Conservation (phyloP, 2,888 invertebrate genomes). For the Pristionchus arcanus region DNA sequence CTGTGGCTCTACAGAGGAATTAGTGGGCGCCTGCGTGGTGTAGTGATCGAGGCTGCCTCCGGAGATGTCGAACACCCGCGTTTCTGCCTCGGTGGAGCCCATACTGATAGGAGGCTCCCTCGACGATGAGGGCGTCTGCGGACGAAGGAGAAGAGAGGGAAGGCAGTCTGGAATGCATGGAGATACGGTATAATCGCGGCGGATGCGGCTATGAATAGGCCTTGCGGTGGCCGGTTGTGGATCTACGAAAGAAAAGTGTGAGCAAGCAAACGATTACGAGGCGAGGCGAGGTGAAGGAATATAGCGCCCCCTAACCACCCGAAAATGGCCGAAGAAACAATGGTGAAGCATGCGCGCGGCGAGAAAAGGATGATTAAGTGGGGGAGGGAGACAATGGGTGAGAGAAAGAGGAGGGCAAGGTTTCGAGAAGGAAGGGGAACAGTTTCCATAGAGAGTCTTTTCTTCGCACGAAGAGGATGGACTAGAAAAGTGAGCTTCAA, state of each 20-base stretch:
- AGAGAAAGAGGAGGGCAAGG: conserved; percentile 4
- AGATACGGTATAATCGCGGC: not conserved
- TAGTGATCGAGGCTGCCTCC: too few relatives aligned
- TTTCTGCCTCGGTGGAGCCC: not conserved
- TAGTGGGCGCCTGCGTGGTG: conserved; percentile 15
- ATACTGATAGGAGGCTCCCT: conserved; percentile 12
- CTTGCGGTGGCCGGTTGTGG: not conserved
- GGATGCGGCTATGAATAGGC: not conserved
- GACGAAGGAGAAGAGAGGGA: not conserved
- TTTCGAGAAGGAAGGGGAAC: conserved; percentile 14
- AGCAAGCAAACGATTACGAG: not conserved
- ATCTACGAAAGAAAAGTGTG: not conserved
- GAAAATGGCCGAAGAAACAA: conserved; percentile 36
- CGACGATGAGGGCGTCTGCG: not conserved
- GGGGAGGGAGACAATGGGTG: conserved; percentile 39
- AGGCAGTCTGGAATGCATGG: not conserved
- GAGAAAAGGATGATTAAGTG: conserved; percentile 33
- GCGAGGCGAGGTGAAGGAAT: not conserved
- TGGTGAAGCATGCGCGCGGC: not conserved
- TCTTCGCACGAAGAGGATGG: not conserved
- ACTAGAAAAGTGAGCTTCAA: conserved; percentile 15
- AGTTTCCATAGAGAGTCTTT: conserved; percentile 26
- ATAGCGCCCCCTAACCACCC: not conserved
- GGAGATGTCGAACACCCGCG: not conserved
- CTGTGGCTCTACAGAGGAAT: conserved; percentile 54